Conservation (phyloP, 2,797 vertebrate species). For the Catostomus latipinnis region DNA sequence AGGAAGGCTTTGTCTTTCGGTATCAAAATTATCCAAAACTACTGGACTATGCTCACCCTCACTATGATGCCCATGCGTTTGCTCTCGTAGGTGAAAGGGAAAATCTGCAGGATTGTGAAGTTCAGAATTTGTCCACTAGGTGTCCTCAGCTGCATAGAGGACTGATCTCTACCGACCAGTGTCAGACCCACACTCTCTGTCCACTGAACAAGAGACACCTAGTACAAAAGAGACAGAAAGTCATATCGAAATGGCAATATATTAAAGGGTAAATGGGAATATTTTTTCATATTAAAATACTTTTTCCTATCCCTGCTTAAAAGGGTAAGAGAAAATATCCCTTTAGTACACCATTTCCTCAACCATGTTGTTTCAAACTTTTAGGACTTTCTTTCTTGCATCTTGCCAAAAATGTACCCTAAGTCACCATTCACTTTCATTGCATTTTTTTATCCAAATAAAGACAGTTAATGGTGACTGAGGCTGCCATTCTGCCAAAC, state of each 20-base stretch:
- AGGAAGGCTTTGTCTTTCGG: too few relatives aligned
- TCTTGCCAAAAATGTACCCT: too few relatives aligned
- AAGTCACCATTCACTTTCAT: too few relatives aligned
- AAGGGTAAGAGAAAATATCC: too few relatives aligned
- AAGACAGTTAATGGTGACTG: too few relatives aligned
- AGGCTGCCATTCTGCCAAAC: too few relatives aligned
- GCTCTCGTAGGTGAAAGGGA: conserved; percentile 98
- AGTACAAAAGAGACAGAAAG: conserved; percentile 40
- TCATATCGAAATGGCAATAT: not conserved
- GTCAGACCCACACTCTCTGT: conserved; percentile 95
- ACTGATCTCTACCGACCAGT: conserved; percentile 94
- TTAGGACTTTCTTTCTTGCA: too few relatives aligned
- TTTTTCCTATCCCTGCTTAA: too few relatives aligned
- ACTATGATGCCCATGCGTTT: conserved; percentile 99
- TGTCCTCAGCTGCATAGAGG: conserved; percentile 98
- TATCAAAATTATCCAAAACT: not conserved
- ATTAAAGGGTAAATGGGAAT: not conserved
- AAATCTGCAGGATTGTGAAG: conserved; percentile 98
- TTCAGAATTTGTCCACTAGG: conserved; percentile 97
- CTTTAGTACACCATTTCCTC: too few relatives aligned
- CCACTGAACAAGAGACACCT: conserved; percentile 99
- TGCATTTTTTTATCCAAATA: too few relatives aligned
- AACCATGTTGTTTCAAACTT: too few relatives aligned
- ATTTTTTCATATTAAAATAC: too few relatives aligned
- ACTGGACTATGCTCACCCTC: conserved; percentile 77